A percentile compares a stretch with the other conserved stretches of the same genome.
phyloP scores from a whole-genome alignment of 2,888 invertebrate genomes.

The Drosophila antonietae region DNA sequence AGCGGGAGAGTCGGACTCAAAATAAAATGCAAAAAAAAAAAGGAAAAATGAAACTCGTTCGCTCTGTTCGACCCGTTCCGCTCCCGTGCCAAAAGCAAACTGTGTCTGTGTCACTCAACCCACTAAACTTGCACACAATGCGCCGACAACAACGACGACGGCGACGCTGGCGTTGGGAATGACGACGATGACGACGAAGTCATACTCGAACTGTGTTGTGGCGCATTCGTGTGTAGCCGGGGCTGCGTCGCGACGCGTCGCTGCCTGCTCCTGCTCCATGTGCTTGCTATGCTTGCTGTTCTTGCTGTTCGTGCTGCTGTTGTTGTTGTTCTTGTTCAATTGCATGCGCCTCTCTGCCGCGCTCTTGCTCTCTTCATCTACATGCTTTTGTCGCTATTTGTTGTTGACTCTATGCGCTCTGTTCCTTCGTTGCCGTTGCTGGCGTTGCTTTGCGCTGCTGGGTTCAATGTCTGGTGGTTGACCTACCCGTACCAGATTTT shows the following conservation, averaged over 20 bases:
- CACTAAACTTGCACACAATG: slow-evolving; percentile 77
- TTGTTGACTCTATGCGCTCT: slow-evolving; percentile 45
- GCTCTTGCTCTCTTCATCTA: slow-evolving; percentile 13
- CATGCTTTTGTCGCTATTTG: slow-evolving; percentile 33
- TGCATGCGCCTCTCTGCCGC: slow-evolving; percentile 8
- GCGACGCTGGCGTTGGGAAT: slow-evolving; percentile 6
- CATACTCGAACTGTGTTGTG: slow-evolving; percentile 44
- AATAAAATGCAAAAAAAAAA: slow-evolving; percentile 14
- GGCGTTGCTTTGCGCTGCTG: slow-evolving; percentile 54
- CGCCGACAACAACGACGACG: slow-evolving; percentile 29
- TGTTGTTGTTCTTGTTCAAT: slow-evolving; percentile 15
- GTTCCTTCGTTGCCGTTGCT: slow-evolving; percentile 2
- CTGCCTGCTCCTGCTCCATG: slow-evolving; percentile 23
- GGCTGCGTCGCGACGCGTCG: slow-evolving; percentile 24
- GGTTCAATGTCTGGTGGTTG: slow-evolving; percentile 83
- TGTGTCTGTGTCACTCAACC: slow-evolving; percentile 80
- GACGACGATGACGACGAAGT: slow-evolving; percentile 18
- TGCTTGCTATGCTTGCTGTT: slow-evolving; percentile 15
- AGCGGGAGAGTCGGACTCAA: slow-evolving; percentile 23
- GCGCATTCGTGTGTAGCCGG: slow-evolving; percentile 46
- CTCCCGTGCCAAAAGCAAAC: slow-evolving; percentile 65
- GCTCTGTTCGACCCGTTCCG: slow-evolving; percentile 52
- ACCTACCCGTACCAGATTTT: slow-evolving; percentile 79
- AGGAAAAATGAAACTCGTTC: slow-evolving; percentile 53
- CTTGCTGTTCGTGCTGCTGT: background rate